A percentile compares a stretch with the other conserved stretches of the same genome.
Evolutionary conservation across 2,888 invertebrate genomes (phyloP).

Genomic region (Lacanobia wlatinum): DNA sequence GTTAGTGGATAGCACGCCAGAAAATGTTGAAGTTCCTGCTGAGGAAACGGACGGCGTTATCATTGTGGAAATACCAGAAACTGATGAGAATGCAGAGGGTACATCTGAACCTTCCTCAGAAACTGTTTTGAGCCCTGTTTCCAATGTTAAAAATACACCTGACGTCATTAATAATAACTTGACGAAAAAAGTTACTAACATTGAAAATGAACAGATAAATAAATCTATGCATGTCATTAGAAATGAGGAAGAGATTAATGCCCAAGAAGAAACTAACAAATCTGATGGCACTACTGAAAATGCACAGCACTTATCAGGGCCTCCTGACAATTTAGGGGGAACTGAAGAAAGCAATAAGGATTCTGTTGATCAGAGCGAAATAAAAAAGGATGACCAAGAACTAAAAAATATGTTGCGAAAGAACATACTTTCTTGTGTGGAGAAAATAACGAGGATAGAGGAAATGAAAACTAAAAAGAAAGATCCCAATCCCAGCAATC

Average conservation of each 20-base stretch:
- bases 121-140: slow-evolving; percentile 66
- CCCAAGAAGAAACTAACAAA: slow-evolving; percentile 64
- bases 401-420: slow-evolving; percentile 83
- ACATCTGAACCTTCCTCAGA: slow-evolving; percentile 61
- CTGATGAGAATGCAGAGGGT: slow-evolving; percentile 59
- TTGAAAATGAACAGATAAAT: slow-evolving; percentile 88
- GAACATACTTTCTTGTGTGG: slow-evolving; percentile 86
- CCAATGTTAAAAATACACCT: slow-evolving; percentile 73
- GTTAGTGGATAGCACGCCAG: slow-evolving; percentile 81
- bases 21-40: slow-evolving; percentile 81
- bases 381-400: slow-evolving; percentile 77
- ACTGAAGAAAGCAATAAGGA: slow-evolving; percentile 57
- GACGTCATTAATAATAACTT: slow-evolving; percentile 79
- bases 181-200: slow-evolving; percentile 84
- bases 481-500: slow-evolving; percentile 77
- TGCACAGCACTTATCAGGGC: slow-evolving; percentile 35
- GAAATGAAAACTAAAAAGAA: slow-evolving; percentile 83
- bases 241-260: slow-evolving; percentile 70
- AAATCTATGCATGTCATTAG: slow-evolving; percentile 79
- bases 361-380: slow-evolving; percentile 71
- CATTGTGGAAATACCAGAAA: slow-evolving; percentile 61
- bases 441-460: slow-evolving; percentile 86
- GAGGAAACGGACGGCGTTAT: slow-evolving; percentile 71
- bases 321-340: slow-evolving; percentile 48
- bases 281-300: slow-evolving; percentile 59